A percentile compares a stretch with the other conserved stretches of the same genome.
Evolutionary conservation across 2,113 vertebrate genomes (phyloP).

Genomic region (Craseonycteris thonglongyai): DNA sequence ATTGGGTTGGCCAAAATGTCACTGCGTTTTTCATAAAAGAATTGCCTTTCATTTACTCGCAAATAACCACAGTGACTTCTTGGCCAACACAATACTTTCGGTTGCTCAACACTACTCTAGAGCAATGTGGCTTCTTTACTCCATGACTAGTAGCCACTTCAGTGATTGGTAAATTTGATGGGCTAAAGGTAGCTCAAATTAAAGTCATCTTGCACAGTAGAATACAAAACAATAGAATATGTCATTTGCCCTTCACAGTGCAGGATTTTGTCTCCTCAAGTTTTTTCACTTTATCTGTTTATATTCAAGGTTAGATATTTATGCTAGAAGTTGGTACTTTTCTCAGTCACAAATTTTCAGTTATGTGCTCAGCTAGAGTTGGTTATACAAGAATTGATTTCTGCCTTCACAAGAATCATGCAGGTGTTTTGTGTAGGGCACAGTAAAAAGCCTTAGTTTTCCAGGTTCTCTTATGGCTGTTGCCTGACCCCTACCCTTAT

Average conservation of each 20-base stretch:
- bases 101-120: neutral
- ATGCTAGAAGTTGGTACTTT: neutral
- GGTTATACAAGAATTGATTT: neutral
- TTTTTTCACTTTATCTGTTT: neutral
- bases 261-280: neutral
- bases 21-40: too few relatives aligned
- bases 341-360: neutral
- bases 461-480: neutral
- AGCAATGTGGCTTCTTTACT: constrained; percentile 11
- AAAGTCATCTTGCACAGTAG: neutral
- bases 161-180: neutral
- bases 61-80: too few relatives aligned
- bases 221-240: neutral
- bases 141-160: neutral
- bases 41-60: too few relatives aligned
- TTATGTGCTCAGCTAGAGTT: neutral
- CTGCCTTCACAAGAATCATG: neutral
- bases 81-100: neutral
- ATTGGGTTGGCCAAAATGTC: too few relatives aligned
- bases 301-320: constrained; percentile 2
- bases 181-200: neutral
- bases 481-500: neutral
- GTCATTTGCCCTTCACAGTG: neutral
- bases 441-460: neutral
- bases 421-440: too few relatives aligned